Evolutionary conservation across 2,888 invertebrate genomes (phyloP), one percentile per base, ranked within the genome.

Genomic region (Liodrosophila aerea): DNA sequence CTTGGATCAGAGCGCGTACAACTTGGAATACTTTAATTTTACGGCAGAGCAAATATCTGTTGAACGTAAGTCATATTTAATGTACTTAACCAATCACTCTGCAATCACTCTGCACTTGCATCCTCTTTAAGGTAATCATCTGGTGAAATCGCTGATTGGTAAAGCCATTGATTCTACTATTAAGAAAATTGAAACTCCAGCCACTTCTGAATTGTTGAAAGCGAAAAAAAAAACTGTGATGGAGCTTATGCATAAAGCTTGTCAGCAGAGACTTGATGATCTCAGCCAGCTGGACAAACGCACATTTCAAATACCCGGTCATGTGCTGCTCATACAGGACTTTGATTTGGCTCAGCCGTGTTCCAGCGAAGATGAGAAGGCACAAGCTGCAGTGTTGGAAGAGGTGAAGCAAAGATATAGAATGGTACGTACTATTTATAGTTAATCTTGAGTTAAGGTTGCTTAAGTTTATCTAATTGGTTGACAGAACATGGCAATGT

Each of bases 321-420:
- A 89, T 75, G 85, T 89, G 4, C 52, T 89, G 3, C 65, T 86
- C 4, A 69, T 75, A 0, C 76, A 81, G 3, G 87, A 89, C 40
- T 68, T 80, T 12, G 75, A 75, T 5, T 69, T 87, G 29, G 66
- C 74, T n/a, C 78, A 83, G 15, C 54, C 69, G 1, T 77, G 71
- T 9, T 64, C 76, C 2, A 52, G 62, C 2, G 47, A 56, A 1
- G 84, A 88, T 5, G 88, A 88, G 54, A 47, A 65, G 9, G 54
- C 60, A 4, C 67, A 76, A 7, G 43, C 67, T 3, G 57, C 52
- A 0, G 46, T 81, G 11, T 33, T 89, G 2, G 63, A 80, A 1
- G 51, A 52, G 0, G 49, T 87, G 0, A 86, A 86, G 39, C 52
- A 54, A 9, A 62, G 60, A 1, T 87, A 84, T 47, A 56, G 86